Conservation (phyloP, 2,888 invertebrate genomes). For the Embidobia sp. region DNA sequence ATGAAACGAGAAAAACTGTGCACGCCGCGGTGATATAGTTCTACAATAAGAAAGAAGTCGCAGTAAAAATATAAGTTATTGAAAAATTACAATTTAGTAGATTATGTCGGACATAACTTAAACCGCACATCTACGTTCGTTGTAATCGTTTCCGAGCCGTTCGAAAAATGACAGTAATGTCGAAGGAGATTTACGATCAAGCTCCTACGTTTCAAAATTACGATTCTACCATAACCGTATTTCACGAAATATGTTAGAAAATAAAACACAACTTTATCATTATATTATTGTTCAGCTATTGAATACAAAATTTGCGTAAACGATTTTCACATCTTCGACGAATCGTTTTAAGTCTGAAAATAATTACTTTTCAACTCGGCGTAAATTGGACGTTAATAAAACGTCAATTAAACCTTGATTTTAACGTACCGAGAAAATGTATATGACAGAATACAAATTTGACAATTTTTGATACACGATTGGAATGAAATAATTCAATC, state of each 20-base stretch:
- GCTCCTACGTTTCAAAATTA: constrained; percentile 39
- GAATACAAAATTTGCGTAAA: no score
- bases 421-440: no score
- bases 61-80: constrained; percentile 40
- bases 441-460: no score
- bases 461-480: no score
- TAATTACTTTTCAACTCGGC: no score
- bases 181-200: constrained; percentile 43
- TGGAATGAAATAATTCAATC: no score
- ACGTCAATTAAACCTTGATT: no score
- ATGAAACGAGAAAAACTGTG: background rate
- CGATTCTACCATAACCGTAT: constrained; percentile 47
- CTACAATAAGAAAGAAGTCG: constrained; percentile 40
- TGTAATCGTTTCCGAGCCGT: constrained; percentile 54
- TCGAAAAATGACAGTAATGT: constrained; percentile 57
- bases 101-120: constrained; percentile 54
- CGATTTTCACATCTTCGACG: no score
- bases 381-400: no score
- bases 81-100: constrained; percentile 50
- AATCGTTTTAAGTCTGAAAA: no score
- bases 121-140: constrained; percentile 48
- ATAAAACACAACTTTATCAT: constrained; percentile 40
- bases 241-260: constrained; percentile 43
- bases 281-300: constrained; percentile 1
- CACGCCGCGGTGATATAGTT: constrained; percentile 20